Conservation (phyloP, 1,140 invertebrate species). For the Pteromalus puparum region DNA sequence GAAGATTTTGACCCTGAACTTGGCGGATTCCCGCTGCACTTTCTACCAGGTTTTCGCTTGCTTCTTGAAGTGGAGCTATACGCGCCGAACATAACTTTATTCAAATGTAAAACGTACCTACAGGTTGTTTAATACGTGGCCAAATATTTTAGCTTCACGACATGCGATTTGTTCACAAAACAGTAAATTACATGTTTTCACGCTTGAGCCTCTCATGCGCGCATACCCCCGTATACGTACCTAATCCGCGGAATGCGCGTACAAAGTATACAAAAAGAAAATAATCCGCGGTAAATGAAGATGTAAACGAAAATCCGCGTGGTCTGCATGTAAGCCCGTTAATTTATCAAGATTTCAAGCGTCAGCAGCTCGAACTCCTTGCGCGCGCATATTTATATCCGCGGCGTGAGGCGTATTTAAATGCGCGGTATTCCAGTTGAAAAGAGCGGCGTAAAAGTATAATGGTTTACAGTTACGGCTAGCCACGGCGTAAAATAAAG, state of each 20-base stretch:
- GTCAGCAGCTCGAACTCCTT: background rate
- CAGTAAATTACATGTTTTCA: background rate
- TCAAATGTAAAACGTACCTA: background rate
- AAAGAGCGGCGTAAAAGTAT: background rate
- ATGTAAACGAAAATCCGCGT: background rate
- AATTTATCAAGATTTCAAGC: constrained; percentile 7
- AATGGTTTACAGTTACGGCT: background rate
- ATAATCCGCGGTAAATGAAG: background rate
- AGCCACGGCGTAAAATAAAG: background rate
- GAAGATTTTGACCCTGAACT: no score
- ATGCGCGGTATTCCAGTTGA: background rate
- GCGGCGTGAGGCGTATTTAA: background rate
- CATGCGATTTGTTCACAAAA: background rate
- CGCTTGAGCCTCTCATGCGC: background rate
- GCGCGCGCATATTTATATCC: background rate
- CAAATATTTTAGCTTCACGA: background rate
- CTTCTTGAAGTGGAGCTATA: background rate
- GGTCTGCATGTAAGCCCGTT: background rate
- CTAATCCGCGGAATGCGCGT: background rate
- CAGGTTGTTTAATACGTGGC: background rate
- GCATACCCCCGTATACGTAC: background rate
- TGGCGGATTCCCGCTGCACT: no score
- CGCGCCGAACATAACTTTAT: background rate
- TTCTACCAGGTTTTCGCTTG: no score
- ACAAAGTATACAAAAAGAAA: background rate